A percentile compares a stretch with the other conserved stretches of the same genome.
Conservation (phyloP, 1,140 invertebrate genomes). For the Cydia amplana region DNA sequence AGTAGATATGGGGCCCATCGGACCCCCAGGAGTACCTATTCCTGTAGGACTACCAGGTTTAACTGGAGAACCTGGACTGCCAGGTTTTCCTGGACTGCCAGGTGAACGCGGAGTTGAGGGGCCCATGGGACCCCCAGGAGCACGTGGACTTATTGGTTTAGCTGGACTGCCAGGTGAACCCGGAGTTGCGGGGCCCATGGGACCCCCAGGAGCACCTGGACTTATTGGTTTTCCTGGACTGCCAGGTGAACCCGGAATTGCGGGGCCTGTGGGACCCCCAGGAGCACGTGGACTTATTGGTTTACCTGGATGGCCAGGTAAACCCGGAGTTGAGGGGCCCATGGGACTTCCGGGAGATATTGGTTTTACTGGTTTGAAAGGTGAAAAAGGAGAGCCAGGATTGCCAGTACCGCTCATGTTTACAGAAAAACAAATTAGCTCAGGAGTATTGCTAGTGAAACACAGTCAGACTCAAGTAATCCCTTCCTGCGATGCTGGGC, state of each 20-base stretch:
- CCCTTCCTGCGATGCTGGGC: conserved; percentile 91
- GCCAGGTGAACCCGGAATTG: conserved; percentile 79
- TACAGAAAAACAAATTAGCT: conserved; percentile 83
- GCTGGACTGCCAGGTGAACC: conserved; percentile 83
- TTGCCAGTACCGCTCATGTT: conserved; percentile 77
- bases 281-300: conserved; percentile 81
- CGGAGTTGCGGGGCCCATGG: conserved; percentile 83
- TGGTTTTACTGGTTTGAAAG: conserved; percentile 79
- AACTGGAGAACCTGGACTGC: conserved; percentile 45
- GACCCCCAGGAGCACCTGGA: conserved; percentile 71
- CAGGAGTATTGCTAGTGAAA: conserved; percentile 92
- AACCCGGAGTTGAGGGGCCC: conserved; percentile 81
- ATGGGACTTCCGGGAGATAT: conserved; percentile 50
- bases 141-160: conserved; percentile 82
- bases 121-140: conserved; percentile 72
- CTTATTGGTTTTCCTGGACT: conserved; percentile 69
- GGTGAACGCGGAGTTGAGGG: conserved; percentile 59
- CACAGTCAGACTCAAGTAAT: conserved; percentile 94
- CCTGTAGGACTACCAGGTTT: too few relatives aligned
- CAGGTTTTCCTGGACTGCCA: too few relatives aligned
- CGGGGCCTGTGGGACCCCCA: conserved; percentile 70
- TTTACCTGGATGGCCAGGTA: conserved; percentile 72
- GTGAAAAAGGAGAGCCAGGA: conserved; percentile 82
- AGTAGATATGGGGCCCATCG: too few relatives aligned
- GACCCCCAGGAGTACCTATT: too few relatives aligned